phyloP scores from a whole-genome alignment of 2,797 vertebrate species.

The Hippocampus kuda region DNA sequence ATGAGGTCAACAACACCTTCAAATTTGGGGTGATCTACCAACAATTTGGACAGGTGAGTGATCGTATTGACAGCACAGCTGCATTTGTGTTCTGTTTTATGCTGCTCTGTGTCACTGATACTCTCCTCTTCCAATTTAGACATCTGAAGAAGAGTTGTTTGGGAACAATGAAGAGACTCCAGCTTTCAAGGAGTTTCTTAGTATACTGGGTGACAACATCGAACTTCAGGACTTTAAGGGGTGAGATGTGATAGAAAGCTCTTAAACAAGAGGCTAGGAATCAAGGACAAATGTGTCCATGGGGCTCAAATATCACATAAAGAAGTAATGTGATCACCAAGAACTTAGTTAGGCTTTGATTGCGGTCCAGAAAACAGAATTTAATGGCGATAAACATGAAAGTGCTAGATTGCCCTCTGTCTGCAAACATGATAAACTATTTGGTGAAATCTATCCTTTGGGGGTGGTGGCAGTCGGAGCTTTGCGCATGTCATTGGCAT shows the following conservation, averaged over 20 bases:
- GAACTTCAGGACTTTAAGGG: slow-evolving; percentile 95
- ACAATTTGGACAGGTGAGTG: slow-evolving; percentile 86
- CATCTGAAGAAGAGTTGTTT: slow-evolving; percentile 88
- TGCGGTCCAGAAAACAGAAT: neutral
- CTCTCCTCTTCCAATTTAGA: slow-evolving; percentile 58
- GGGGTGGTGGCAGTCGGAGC: neutral
- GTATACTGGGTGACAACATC: slow-evolving; percentile 81
- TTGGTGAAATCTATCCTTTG: neutral
- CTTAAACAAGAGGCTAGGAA: neutral
- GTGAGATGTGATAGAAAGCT: slow-evolving; percentile 47
- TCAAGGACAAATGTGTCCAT: neutral
- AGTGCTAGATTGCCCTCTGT: slow-evolving; percentile 21
- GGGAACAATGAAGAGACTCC: slow-evolving; percentile 90
- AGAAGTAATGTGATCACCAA: neutral
- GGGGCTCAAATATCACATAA: neutral
- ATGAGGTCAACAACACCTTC: slow-evolving; percentile 96
- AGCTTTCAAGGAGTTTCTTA: slow-evolving; percentile 85
- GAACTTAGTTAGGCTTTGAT: neutral
- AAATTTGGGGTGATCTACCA: slow-evolving; percentile 97
- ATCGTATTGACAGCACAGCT: too few species aligned
- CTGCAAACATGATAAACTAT: slow-evolving; percentile 18
- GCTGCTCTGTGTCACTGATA: neutral
- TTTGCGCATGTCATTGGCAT: neutral
- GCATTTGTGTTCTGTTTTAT: neutral
- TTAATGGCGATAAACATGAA: neutral